Evolutionary conservation across 2,113 vertebrate species (phyloP), one percentile per base, ranked within the genome.

Genomic region (Pollachius pollachius): DNA sequence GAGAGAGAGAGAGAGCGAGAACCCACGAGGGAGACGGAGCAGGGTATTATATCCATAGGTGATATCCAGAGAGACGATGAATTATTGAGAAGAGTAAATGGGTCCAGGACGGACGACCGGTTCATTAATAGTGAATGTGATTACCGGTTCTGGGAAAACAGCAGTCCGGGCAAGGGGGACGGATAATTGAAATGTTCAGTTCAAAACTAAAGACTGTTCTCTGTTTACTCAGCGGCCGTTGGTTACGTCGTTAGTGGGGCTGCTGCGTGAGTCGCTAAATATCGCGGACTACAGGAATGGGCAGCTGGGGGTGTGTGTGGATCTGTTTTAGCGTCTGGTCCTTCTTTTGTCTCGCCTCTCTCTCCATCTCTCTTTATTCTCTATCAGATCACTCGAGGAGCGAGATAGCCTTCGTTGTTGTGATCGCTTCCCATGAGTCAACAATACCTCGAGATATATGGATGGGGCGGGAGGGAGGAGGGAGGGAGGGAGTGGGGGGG

Each of bases 121-220:
- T 82, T 92, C 83, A 89, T 91, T 90, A 91, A 92, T 91, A 89
- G 83, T 89, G 80, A 78, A 92, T 90, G 88, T 82, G 90, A 88
- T 88, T 78, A 88, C 80, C 77, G 84, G 85, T 88, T 86, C 88
- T 83, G 85, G 85, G 88, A 89, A 90, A 84, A 80, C 75, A 74
- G 85, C 72, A 77, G 84, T 73, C 73, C 69, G 72, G 67, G 82
- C 61, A 75, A 71, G 34, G 62, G 72, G 68, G 37, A 65, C 19
- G 70, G 72, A 64, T 85, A 84, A 88, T 81, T 88, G 82, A 89
- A 89, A 85, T 71, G 77, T 77, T 85, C 80, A 78, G 82, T 87
- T 74, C 69, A 82, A 73, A 88, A 78, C 82, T 79, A 79, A 87
- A 83, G 83, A 82, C 81, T 65, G 80, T 64, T 76, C 61, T 74